Evolutionary conservation across 2,797 vertebrate genomes (phyloP).

Genomic region (Phalloptychus januarius): DNA sequence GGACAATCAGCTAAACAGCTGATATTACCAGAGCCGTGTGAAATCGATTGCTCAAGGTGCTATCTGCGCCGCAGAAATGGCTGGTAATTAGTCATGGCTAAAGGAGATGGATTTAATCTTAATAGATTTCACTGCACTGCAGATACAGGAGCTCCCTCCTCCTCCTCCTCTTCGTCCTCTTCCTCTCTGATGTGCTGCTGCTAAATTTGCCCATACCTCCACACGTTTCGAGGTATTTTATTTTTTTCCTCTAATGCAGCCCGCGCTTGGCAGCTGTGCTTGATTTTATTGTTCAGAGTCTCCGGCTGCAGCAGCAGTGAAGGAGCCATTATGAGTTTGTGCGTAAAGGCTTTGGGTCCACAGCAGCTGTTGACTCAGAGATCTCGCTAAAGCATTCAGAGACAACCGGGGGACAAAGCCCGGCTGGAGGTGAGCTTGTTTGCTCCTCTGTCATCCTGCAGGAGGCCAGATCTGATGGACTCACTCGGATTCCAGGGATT

Average conservation of each 20-base stretch:
- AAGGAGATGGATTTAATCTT: slow-evolving; percentile 76
- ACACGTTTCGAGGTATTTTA: slow-evolving; percentile 14
- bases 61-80: slow-evolving; percentile 70
- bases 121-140: slow-evolving; percentile 77
- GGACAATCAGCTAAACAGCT: slow-evolving; percentile 79
- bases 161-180: slow-evolving; percentile 21
- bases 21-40: slow-evolving; percentile 76
- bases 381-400: slow-evolving; percentile 40
- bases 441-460: slow-evolving; percentile 24
- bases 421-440: slow-evolving; percentile 48
- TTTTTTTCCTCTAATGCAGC: slow-evolving; percentile 22
- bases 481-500: neutral
- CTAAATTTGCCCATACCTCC: slow-evolving; percentile 40
- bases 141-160: slow-evolving; percentile 62
- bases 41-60: slow-evolving; percentile 79
- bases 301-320: slow-evolving; percentile 20
- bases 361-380: slow-evolving; percentile 62
- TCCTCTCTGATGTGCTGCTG: slow-evolving; percentile 31
- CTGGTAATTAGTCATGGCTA: slow-evolving; percentile 80
- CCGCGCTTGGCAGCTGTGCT: slow-evolving; percentile 32
- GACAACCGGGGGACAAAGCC: slow-evolving; percentile 41
- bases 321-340: slow-evolving; percentile 47
- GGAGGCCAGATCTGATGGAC: slow-evolving; percentile 56
- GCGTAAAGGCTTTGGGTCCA: slow-evolving; percentile 41
- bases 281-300: slow-evolving; percentile 22